These are phyloP conservation scores for Anarrhichthys ocellatus DNA, from an alignment of 2,113 vertebrate species.

Conservation along the genomic window DNA sequence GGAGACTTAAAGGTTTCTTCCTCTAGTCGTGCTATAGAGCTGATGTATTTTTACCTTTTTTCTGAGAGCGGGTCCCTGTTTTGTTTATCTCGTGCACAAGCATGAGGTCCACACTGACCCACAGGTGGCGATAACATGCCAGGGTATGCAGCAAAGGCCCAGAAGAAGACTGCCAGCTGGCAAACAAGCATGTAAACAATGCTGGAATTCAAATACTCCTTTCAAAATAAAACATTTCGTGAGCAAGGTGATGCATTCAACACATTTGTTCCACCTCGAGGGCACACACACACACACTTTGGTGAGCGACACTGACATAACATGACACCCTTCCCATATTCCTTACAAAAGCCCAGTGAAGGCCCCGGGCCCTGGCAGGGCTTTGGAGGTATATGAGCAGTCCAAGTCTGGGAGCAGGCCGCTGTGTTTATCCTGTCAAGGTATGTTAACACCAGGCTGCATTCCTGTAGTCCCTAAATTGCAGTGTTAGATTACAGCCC, in stretches of 20 bases:
- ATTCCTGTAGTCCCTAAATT: conserved; percentile 84
- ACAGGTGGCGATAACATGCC: not conserved
- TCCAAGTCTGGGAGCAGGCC: conserved; percentile 49
- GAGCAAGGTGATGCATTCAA: not conserved
- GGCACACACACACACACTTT: not conserved
- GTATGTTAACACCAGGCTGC: conserved; percentile 82
- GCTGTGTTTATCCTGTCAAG: conserved; percentile 77
- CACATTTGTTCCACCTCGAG: not conserved
- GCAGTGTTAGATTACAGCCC: conserved; percentile 81
- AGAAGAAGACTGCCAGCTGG: not conserved
- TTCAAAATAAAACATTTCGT: not conserved
- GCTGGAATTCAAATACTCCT: not conserved
- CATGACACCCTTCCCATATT: not conserved
- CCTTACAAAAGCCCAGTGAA: not conserved
- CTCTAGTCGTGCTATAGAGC: not conserved
- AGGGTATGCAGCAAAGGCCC: not conserved
- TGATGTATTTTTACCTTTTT: not conserved
- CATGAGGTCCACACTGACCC: not conserved
- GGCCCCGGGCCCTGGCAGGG: conserved; percentile 11
- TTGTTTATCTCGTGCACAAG: not conserved
- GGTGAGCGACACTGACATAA: not conserved
- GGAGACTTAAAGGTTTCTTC: not conserved
- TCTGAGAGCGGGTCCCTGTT: not conserved
- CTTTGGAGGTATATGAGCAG: not conserved
- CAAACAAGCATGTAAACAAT: not conserved